Conservation (phyloP, 2,113 vertebrate genomes). For the Falcunculus frontatus region DNA sequence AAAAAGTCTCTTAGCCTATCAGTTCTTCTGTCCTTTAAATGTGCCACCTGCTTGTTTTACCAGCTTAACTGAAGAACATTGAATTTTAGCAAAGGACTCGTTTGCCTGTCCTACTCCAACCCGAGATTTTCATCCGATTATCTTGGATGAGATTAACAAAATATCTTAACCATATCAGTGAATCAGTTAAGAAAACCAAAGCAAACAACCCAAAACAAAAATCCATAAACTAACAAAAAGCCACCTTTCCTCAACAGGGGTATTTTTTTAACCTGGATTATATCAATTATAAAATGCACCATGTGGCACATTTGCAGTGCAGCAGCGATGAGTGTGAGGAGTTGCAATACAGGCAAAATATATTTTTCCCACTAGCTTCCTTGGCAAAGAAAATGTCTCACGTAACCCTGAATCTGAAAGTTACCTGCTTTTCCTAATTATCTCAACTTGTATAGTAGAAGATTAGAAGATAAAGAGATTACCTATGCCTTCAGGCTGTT, state of each 20-base stretch:
- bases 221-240: not conserved
- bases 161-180: not conserved
- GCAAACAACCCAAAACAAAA: not conserved
- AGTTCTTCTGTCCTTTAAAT: not conserved
- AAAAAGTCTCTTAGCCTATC: not conserved
- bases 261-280: not conserved
- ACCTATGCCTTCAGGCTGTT: not conserved
- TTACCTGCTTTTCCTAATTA: not conserved
- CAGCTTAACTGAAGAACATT: not conserved
- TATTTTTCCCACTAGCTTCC: not conserved
- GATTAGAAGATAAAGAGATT: not conserved
- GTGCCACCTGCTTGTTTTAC: not conserved
- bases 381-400: not conserved
- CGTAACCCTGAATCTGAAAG: not conserved
- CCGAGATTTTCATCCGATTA: not conserved
- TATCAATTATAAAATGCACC: not conserved
- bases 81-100: not conserved
- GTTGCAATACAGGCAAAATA: not conserved
- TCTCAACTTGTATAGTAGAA: not conserved
- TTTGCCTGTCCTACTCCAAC: not conserved
- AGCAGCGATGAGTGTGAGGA: not conserved
- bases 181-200: not conserved
- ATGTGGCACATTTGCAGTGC: not conserved
- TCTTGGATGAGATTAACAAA: not conserved
- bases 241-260: not conserved